These are phyloP conservation scores for Vidua chalybeata DNA, from an alignment of 2,113 vertebrate genomes.

Conservation along the genomic window DNA sequence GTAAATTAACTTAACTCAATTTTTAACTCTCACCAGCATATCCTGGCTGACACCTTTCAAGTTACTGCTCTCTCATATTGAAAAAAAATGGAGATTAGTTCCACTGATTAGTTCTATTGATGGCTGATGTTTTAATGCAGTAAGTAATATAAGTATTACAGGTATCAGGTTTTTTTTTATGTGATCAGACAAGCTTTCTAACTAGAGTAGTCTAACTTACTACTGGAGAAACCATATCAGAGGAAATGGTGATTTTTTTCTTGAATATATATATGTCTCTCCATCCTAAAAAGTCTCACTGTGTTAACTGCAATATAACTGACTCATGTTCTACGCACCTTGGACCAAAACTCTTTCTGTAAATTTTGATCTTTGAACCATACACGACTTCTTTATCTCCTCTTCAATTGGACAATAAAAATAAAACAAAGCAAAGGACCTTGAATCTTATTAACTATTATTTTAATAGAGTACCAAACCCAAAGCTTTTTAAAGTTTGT, in stretches of 20 bases:
- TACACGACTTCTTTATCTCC: background rate
- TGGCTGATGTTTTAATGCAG: background rate
- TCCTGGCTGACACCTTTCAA: background rate
- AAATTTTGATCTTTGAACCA: background rate
- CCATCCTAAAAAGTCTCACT: background rate
- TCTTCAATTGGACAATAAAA: background rate
- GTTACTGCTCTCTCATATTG: background rate
- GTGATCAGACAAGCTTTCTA: background rate
- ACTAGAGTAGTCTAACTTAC: background rate
- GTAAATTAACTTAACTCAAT: background rate
- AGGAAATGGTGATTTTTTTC: background rate
- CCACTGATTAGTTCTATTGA: background rate
- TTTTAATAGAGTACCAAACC: background rate
- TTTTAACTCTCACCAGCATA: background rate
- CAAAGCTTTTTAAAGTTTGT: background rate
- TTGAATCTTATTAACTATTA: background rate
- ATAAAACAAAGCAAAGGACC: background rate
- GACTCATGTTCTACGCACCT: background rate
- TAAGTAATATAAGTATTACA: background rate
- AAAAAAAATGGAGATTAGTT: background rate
- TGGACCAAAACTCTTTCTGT: background rate
- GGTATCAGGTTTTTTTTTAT: background rate
- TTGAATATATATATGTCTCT: background rate
- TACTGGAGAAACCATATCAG: background rate
- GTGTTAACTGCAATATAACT: background rate